Evolutionary conservation across 2,888 invertebrate species (phyloP).

Genomic region (Lydus trimaculatus): DNA sequence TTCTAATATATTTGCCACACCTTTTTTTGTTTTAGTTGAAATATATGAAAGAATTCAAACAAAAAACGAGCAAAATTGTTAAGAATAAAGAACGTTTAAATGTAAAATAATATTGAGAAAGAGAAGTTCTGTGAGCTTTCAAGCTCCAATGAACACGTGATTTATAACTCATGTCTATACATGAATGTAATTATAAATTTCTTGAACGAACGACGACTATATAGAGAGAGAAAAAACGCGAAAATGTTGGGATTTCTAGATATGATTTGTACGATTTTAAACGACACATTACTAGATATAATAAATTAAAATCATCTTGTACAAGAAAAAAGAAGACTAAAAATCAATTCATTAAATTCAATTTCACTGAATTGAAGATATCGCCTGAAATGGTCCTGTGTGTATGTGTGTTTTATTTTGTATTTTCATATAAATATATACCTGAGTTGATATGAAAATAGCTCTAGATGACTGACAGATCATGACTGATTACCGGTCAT

Average conservation of each 20-base stretch:
- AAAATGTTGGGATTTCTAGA: not conserved
- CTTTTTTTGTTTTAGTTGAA: not conserved
- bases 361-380: not conserved
- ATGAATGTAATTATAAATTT: slow-evolving; percentile 7
- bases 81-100: not conserved
- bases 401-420: not conserved
- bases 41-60: not conserved
- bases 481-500: slow-evolving; percentile 58
- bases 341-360: no score
- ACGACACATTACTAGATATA: slow-evolving; percentile 8
- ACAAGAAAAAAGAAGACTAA: no score
- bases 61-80: no score
- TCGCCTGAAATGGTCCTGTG: not conserved
- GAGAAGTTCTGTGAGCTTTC: slow-evolving; percentile 6
- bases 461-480: slow-evolving; percentile 53
- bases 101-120: not conserved
- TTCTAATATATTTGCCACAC: not conserved
- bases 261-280: slow-evolving; percentile 9
- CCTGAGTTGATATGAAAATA: slow-evolving; percentile 39
- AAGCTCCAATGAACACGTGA: slow-evolving; percentile 8
- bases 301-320: no score
- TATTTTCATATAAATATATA: not conserved
- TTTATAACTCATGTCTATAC: slow-evolving; percentile 4
- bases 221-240: not conserved
- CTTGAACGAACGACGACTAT: not conserved